Percentiles rank a stretch among this genome's conserved stretches.
Conservation (phyloP, 2,113 vertebrate genomes). For the Plotosus lineatus region DNA sequence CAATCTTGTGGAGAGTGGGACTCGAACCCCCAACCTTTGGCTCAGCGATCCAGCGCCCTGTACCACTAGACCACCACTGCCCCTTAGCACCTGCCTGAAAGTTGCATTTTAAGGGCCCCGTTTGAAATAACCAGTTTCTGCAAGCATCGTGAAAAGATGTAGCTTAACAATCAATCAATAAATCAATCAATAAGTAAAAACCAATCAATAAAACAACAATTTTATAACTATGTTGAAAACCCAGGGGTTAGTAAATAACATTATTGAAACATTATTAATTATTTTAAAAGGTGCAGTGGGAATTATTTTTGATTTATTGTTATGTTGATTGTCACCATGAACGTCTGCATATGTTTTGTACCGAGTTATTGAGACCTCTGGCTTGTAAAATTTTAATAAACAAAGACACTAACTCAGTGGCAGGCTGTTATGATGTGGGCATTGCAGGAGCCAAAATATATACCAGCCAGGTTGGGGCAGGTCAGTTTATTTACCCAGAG, state of each 20-base stretch:
- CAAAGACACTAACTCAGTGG: not conserved
- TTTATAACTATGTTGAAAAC: not conserved
- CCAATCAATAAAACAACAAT: too few species aligned
- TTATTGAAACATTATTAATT: not conserved
- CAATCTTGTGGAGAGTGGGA: too few species aligned
- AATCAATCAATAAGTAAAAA: too few species aligned
- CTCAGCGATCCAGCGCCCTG: too few species aligned
- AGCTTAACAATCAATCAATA: not conserved
- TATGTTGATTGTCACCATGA: not conserved
- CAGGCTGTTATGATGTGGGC: not conserved
- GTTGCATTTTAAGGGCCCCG: conserved; percentile 19
- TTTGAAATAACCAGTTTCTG: conserved; percentile 16
- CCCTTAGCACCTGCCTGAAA: too few species aligned
- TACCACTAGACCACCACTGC: conserved; percentile 38
- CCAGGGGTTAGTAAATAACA: not conserved
- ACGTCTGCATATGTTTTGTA: not conserved
- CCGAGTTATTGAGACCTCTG: conserved; percentile 21
- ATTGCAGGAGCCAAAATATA: not conserved
- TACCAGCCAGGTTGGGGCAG: not conserved
- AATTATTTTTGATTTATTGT: not conserved
- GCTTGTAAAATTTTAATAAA: conserved; percentile 22
- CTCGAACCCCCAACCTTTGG: too few species aligned
- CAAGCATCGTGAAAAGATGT: not conserved
- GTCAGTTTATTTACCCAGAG: conserved; percentile 18
- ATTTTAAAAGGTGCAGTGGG: not conserved